phyloP scores from a whole-genome alignment of 2,797 vertebrate species.

The Psittacula derbiana region DNA sequence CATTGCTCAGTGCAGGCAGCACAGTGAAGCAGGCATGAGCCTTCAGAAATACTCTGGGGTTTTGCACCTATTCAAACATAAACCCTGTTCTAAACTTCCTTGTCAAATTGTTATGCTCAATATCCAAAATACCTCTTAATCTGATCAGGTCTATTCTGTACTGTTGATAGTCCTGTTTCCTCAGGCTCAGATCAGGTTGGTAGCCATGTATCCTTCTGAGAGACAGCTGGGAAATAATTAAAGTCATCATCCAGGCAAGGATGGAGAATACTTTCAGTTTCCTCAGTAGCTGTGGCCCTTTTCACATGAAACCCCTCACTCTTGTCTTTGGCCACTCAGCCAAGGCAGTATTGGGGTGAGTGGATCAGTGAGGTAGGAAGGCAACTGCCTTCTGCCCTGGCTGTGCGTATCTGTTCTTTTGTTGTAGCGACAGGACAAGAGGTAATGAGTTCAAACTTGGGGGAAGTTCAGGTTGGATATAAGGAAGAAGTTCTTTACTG shows the following conservation, averaged over 20 bases:
- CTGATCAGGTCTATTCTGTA: not conserved
- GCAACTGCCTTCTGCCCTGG: not conserved
- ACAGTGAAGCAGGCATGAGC: not conserved
- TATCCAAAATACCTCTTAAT: not conserved
- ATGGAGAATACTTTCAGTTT: slow-evolving; percentile 43
- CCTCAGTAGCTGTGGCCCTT: slow-evolving; percentile 1
- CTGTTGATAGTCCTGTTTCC: slow-evolving; percentile 16
- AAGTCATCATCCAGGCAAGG: slow-evolving; percentile 12
- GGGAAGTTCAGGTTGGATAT: not conserved
- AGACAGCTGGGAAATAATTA: slow-evolving; percentile 20
- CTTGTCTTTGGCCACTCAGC: not conserved
- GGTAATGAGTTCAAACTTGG: not conserved
- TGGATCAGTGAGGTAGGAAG: not conserved
- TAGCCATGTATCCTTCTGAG: not conserved
- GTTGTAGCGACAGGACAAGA: not conserved
- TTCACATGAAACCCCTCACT: not conserved
- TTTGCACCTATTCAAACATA: not conserved
- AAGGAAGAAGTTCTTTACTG: not conserved
- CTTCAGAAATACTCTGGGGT: not conserved
- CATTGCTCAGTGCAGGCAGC: not conserved
- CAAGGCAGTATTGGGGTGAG: not conserved
- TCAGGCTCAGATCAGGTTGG: not conserved
- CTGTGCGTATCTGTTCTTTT: not conserved
- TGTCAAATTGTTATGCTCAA: not conserved
- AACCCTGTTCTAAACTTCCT: not conserved